Conservation (phyloP, 2,797 vertebrate genomes). For the Mastacembelus armatus region DNA sequence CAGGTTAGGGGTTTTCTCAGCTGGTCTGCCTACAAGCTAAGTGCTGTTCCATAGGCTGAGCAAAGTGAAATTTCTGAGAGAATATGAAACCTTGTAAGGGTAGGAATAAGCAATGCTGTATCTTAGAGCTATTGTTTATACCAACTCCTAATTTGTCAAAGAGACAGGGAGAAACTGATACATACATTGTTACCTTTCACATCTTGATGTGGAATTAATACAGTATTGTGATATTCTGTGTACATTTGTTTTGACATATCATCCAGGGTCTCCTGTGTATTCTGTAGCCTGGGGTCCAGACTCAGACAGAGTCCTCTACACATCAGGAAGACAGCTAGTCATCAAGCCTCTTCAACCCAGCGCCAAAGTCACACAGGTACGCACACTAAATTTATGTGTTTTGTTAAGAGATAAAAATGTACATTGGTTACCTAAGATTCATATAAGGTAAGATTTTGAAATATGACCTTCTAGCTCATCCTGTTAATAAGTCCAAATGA, state of each 20-base stretch:
- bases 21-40: constrained; percentile 64
- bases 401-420: neutral
- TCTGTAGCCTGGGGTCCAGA: constrained; percentile 95
- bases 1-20: constrained; percentile 64
- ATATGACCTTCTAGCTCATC: neutral
- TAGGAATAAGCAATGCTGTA: constrained; percentile 34
- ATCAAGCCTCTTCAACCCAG: constrained; percentile 97
- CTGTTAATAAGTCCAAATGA: neutral
- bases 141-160: constrained; percentile 6
- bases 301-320: constrained; percentile 93
- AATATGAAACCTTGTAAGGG: constrained; percentile 46
- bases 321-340: constrained; percentile 92
- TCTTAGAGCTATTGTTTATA: constrained; percentile 28
- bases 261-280: constrained; percentile 91
- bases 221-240: neutral
- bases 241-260: constrained; percentile 25
- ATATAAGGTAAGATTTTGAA: neutral
- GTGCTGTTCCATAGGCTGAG: constrained; percentile 57
- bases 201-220: constrained; percentile 15
- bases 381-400: neutral
- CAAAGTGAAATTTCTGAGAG: constrained; percentile 52
- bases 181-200: neutral
- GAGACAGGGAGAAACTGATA: neutral
- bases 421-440: neutral
- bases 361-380: constrained; percentile 94